Conservation (phyloP, 35 echinoderm and acorn worm genomes). For the Heliocidaris tuberculata region DNA sequence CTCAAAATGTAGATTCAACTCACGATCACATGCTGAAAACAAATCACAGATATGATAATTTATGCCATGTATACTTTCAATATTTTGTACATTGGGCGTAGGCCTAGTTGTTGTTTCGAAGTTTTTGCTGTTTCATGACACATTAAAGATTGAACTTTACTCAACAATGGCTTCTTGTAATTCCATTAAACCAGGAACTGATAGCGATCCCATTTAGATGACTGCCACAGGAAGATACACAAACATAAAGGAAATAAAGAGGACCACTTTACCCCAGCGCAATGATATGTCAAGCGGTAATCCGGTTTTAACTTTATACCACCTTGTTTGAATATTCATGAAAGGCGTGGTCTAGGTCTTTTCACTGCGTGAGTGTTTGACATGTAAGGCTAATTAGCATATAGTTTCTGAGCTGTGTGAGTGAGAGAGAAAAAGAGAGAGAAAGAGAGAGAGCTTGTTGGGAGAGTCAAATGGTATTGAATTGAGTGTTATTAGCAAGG, state of each 20-base stretch:
- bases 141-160: background rate
- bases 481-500: background rate
- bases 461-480: background rate
- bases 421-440: background rate
- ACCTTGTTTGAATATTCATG: slow-evolving; percentile 7
- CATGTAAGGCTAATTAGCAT: background rate
- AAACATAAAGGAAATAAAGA: background rate
- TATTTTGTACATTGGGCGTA: no score
- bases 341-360: background rate
- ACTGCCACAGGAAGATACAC: background rate
- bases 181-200: background rate
- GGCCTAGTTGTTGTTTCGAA: no score
- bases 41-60: no score
- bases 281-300: background rate
- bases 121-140: background rate
- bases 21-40: no score
- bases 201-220: background rate
- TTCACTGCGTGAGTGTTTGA: background rate
- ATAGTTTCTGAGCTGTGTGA: background rate
- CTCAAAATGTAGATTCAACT: no score
- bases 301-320: background rate
- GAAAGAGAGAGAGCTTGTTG: background rate
- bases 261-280: background rate
- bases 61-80: no score
- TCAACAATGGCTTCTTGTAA: background rate